phyloP scores from a whole-genome alignment of 2,113 vertebrate genomes.

The Phylloscopus trochilus region DNA sequence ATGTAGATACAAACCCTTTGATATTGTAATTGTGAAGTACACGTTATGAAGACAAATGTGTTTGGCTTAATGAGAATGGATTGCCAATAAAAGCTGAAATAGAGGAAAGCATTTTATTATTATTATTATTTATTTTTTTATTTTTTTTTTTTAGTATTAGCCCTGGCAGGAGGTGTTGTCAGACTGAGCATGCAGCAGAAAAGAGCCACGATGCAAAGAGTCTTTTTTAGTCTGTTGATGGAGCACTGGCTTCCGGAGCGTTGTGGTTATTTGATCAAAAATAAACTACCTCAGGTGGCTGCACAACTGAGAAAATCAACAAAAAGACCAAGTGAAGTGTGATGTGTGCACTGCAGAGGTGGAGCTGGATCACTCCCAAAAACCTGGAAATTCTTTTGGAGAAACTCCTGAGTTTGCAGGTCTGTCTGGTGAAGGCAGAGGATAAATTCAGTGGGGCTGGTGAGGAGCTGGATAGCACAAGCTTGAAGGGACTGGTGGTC shows the following conservation, averaged over 20 bases:
- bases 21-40: constrained; percentile 76
- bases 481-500: background rate
- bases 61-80: constrained; percentile 75
- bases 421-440: background rate
- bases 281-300: background rate
- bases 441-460: too few relatives aligned
- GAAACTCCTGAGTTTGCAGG: background rate
- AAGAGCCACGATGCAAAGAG: constrained; percentile 1
- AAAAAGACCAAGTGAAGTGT: background rate
- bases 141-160: constrained; percentile 4
- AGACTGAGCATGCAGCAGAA: constrained; percentile 1
- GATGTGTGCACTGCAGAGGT: background rate
- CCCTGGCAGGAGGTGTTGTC: background rate
- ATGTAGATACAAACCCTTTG: constrained; percentile 75
- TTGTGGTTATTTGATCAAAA: constrained; percentile 53
- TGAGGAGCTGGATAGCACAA: background rate
- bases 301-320: background rate
- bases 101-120: constrained; percentile 35
- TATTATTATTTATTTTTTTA: background rate
- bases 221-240: constrained; percentile 62
- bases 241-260: constrained; percentile 27
- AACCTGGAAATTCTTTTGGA: background rate
- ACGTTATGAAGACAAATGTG: constrained; percentile 77
- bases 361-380: background rate
- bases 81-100: constrained; percentile 72